Conservation (phyloP, 2,888 invertebrate genomes). For the Folsomia candida region DNA sequence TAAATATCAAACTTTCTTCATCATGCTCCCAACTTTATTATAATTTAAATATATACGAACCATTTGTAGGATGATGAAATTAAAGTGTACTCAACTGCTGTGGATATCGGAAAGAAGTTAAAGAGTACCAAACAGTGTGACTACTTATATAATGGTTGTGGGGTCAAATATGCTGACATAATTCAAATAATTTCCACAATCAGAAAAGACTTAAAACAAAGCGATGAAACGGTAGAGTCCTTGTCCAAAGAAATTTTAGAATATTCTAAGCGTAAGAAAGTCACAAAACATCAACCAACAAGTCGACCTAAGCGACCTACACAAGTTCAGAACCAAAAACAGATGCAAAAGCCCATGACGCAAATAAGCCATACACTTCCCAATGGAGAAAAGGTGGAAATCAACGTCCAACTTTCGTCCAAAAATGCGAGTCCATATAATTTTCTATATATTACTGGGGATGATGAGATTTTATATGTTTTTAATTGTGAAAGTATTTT, state of each 20-base stretch:
- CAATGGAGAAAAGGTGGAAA: conserved; percentile 42
- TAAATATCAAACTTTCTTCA: no score
- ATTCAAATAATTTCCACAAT: conserved; percentile 35
- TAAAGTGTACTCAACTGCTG: conserved; percentile 38
- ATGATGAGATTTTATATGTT: no score
- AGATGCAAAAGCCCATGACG: conserved; percentile 29
- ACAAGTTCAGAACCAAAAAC: conserved; percentile 17
- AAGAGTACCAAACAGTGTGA: conserved; percentile 38
- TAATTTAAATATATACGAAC: not conserved
- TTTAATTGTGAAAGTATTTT: no score
- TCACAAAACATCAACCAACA: conserved; percentile 1
- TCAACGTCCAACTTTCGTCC: conserved; percentile 37
- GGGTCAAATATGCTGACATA: conserved; percentile 30
- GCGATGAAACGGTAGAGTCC: conserved; percentile 28
- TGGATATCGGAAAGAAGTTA: conserved; percentile 35
- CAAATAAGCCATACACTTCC: conserved; percentile 37
- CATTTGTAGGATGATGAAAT: conserved; percentile 25
- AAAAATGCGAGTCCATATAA: conserved; percentile 23
- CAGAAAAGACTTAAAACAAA: conserved; percentile 20
- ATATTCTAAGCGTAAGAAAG: conserved; percentile 3
- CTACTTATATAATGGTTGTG: conserved; percentile 41
- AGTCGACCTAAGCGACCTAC: conserved; percentile 21
- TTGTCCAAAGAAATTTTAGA: conserved; percentile 26
- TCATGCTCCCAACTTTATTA: no score
- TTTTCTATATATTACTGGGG: no score